Evolutionary conservation across 1,140 invertebrate species (phyloP), one percentile per base, ranked within the genome.

Genomic region (Pteromalus puparum): DNA sequence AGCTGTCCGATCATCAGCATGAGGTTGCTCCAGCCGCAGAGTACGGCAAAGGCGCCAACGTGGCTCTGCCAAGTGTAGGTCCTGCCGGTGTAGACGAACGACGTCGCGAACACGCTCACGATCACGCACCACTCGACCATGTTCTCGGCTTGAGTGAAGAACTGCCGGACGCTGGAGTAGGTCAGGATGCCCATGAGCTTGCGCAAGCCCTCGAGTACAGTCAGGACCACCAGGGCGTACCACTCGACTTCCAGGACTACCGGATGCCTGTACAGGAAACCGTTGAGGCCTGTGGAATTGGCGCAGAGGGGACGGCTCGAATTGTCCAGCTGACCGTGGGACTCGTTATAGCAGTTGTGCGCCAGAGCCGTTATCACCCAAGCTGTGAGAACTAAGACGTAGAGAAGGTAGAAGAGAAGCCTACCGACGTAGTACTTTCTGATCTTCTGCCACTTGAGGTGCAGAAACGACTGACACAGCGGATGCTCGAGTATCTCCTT

Each of bases 391-490:
- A 96, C 96, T 18, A 97, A 90, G 81, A 97, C 96, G 89, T 97
- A 97, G 67, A 97, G 94, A 81, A 97, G 95, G 90, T 96, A 97
- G 88, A 97, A 95, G 70, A 97, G 93, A 81, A 97, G 92, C 82
- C 97, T 94, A 1, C 95, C 96, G 9, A 97, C 95, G 88, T 97
- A 97, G 89, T 97, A 97, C 91, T 97, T 97, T n/a, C 97, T 94
- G 86, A 98, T 97, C 90, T 97, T 97, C 87, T 97, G 95, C 97
- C 97, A 98, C 90, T 97, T 97, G 21, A 97, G 94, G 88, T 97
- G 95, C 0, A 97, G 90, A 91, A 97, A 97, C 0, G 97, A 96
- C 6, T 96, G 96, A 88, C 97, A 97, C 1, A 97, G 89, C 0
- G 97, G 97, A 93, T 97, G 97, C 78, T 97, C 93, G 1, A 97